Base-by-base conservation (phyloP, 2,888 invertebrate species). In the Theretra japonica region DNA sequence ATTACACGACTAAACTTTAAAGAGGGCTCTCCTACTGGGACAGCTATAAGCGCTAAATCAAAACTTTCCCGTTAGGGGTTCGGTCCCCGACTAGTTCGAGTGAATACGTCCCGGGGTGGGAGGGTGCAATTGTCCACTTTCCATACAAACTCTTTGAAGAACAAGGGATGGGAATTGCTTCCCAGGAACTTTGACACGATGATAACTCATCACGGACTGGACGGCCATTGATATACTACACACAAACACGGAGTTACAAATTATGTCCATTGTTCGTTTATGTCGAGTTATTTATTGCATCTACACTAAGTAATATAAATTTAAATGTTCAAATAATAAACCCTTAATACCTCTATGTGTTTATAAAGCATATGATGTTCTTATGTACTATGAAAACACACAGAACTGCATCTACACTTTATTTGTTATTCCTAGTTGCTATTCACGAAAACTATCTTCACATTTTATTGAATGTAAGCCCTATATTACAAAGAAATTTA, bases 1-100 rank as follows among this genome's bases (percentile, higher is more conserved):
- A 93, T 93, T 91, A 93, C 89, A 87, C 86, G 84, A 84, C 89
- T 90, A 89, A 93, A 93, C 87, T 93, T 93, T 91, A 90, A 92
- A 92, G 92, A 92, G 91, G 90, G 84, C 84, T 86, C 86, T 78
- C 84, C 88, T 86, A 86, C 87, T 87, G 88, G 85, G 90, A 90
- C 90, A 89, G 91, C 90, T 91, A 93, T 93, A 92, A 91, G 92
- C 90, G 90, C 90, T 94, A 94, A 94, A 93, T 94, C 94, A 94
- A 93, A 94, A 94, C 94, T 94, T 93, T 88, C 82, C 86, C 91
- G 87, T 87, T 87, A 86, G 84, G 83, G 86, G 85, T 84, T 84
- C 83, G 84, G 82, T 86, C 79, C 86, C 86, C 86, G 79, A 86
- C 85, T 87, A 90, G 86, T 89, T 89, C 83, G 82, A 88, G 86